phyloP scores from a whole-genome alignment of 2,113 vertebrate species.

The Atherinomorus stipes region DNA sequence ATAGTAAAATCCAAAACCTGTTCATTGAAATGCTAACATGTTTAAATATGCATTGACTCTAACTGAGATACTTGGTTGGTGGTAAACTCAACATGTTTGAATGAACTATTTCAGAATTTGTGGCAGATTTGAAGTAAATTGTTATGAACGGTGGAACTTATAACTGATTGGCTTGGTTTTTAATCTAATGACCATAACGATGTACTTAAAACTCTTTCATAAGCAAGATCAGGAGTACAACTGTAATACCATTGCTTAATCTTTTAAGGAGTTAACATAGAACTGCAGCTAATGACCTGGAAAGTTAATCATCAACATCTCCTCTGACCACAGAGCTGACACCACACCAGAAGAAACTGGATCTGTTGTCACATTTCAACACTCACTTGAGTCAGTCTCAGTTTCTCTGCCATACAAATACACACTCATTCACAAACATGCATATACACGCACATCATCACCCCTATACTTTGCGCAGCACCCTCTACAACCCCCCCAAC shows the following conservation, averaged over 20 bases:
- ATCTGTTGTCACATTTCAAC: conserved; percentile 69
- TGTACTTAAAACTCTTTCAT: not conserved
- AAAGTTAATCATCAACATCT: conserved; percentile 50
- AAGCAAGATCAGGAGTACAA: not conserved
- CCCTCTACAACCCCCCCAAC: not conserved
- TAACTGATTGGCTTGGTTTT: too few relatives aligned
- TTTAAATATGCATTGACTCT: too few relatives aligned
- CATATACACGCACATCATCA: conserved; percentile 60
- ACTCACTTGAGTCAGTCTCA: conserved; percentile 68
- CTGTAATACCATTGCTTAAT: not conserved
- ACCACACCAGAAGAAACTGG: conserved; percentile 46
- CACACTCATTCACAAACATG: conserved; percentile 42
- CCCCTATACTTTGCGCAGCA: conserved; percentile 31
- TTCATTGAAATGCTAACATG: too few relatives aligned
- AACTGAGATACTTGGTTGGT: too few relatives aligned
- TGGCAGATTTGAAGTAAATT: too few relatives aligned
- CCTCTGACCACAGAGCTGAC: conserved; percentile 35
- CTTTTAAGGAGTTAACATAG: conserved; percentile 5
- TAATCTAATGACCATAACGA: too few relatives aligned
- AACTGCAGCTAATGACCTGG: conserved; percentile 50
- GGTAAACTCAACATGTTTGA: too few relatives aligned
- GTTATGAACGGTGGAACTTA: too few relatives aligned
- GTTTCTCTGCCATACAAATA: conserved; percentile 56
- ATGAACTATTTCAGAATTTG: too few relatives aligned
- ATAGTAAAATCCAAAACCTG: too few relatives aligned